phyloP scores from a whole-genome alignment of 2,888 invertebrate genomes.

The Rhagonycha lutea region DNA sequence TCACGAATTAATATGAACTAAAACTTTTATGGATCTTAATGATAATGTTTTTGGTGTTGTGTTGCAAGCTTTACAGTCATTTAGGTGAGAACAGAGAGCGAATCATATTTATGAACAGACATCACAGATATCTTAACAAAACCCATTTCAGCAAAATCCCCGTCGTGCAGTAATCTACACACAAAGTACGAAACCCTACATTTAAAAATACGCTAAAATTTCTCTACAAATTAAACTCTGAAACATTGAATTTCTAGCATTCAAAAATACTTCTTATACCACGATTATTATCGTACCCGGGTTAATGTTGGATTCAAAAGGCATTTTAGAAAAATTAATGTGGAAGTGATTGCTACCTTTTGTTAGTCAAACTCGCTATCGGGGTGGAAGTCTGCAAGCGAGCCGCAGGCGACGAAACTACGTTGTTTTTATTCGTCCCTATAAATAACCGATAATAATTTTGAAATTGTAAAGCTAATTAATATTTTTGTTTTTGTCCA shows the following conservation, averaged over 20 bases:
- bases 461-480: too few relatives aligned
- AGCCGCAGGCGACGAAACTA: neutral
- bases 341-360: conserved; percentile 43
- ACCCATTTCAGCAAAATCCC: conserved; percentile 45
- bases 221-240: conserved; percentile 57
- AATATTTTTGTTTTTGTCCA: too few relatives aligned
- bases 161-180: conserved; percentile 45
- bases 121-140: conserved; percentile 48
- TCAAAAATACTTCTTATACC: conserved; percentile 20
- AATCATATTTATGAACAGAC: conserved; percentile 49
- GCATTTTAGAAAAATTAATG: conserved; percentile 26
- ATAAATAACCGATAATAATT: too few relatives aligned
- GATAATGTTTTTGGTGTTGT: conserved; percentile 47
- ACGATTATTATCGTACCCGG: conserved; percentile 23
- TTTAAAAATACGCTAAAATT: conserved; percentile 56
- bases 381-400: neutral
- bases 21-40: conserved; percentile 43
- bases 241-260: conserved; percentile 50
- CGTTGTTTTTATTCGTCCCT: too few relatives aligned
- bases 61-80: conserved; percentile 47
- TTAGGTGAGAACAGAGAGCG: conserved; percentile 49
- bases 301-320: conserved; percentile 25
- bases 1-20: neutral
- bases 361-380: neutral
- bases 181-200: conserved; percentile 50